phyloP scores from a whole-genome alignment of 2,113 vertebrate genomes.

The Pomatostomus ruficeps region DNA sequence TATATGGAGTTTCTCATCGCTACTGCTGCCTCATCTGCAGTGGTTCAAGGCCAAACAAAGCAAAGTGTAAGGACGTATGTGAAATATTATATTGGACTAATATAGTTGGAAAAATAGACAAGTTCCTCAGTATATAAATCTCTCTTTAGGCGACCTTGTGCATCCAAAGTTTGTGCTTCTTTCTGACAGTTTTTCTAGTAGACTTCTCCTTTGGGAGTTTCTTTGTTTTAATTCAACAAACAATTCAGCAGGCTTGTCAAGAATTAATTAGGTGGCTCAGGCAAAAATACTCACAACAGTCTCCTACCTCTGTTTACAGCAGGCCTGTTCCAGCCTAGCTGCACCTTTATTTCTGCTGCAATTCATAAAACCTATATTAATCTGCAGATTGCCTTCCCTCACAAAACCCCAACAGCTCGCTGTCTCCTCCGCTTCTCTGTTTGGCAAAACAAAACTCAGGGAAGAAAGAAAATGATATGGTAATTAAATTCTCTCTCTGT shows the following conservation, averaged over 20 bases:
- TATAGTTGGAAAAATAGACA: not conserved
- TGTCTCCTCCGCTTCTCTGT: not conserved
- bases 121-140: not conserved
- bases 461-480: not conserved
- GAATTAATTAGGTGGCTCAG: conserved; percentile 25
- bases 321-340: not conserved
- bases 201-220: not conserved
- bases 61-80: not conserved
- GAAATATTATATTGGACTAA: not conserved
- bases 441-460: conserved; percentile 27
- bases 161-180: not conserved
- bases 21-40: not conserved
- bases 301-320: not conserved
- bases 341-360: not conserved
- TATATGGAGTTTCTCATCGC: not conserved
- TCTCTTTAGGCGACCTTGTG: not conserved
- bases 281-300: not conserved
- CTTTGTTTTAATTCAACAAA: conserved; percentile 40
- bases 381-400: not conserved
- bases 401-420: not conserved
- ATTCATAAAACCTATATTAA: not conserved
- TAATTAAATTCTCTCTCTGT: conserved; percentile 24
- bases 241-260: not conserved
- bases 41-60: not conserved
- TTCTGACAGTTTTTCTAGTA: not conserved